phyloP scores from a whole-genome alignment of 1,140 invertebrate species.

The Drosophila oshimai region DNA sequence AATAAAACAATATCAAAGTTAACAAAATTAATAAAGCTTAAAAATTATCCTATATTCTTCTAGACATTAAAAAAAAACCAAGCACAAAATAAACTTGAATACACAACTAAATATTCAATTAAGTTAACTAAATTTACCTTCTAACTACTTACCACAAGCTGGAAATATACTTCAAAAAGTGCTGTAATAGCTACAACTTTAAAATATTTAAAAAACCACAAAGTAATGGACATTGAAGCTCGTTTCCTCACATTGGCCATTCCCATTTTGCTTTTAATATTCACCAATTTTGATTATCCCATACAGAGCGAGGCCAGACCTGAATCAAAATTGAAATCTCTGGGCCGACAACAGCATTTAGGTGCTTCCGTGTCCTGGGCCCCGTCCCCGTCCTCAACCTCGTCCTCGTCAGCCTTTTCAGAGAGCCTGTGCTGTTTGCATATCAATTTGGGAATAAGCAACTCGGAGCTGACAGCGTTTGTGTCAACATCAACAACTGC shows the following conservation, averaged over 20 bases:
- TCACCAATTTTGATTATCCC: constrained; percentile 12
- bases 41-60: too few relatives aligned
- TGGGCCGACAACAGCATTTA: constrained; percentile 32
- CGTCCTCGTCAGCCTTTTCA: neutral
- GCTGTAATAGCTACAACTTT: too few relatives aligned
- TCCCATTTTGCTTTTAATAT: constrained; percentile 2
- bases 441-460: constrained; percentile 64
- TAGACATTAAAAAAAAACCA: too few relatives aligned
- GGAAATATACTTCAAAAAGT: neutral
- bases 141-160: neutral
- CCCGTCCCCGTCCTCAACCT: neutral
- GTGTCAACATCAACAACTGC: constrained; percentile 36
- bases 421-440: constrained; percentile 56
- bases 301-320: neutral
- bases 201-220: neutral
- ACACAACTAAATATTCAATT: too few relatives aligned
- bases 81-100: too few relatives aligned
- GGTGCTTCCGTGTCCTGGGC: neutral
- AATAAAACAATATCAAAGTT: too few relatives aligned
- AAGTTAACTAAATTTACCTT: too few relatives aligned
- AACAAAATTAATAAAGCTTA: too few relatives aligned
- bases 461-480: constrained; percentile 34
- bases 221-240: neutral
- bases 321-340: constrained; percentile 69
- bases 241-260: neutral